Evolutionary conservation across 2,888 invertebrate species (phyloP), one percentile per base, ranked within the genome.

Genomic region (Diloba caeruleocephala): DNA sequence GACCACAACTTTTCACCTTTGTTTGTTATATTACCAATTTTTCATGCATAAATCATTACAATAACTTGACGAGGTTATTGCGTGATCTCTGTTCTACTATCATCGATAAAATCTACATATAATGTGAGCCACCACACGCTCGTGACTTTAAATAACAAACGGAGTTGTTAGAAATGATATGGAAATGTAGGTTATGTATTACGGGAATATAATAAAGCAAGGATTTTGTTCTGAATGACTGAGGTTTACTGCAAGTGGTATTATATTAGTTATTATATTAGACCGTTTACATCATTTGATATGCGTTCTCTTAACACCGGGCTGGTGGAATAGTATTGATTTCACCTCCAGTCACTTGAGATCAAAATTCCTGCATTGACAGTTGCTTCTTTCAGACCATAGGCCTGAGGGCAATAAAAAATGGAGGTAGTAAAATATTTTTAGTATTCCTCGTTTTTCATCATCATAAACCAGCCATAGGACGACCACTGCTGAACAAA

Each of bases 41-140:
- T 52, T 29, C 23, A 46, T 52, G 39, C 31, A 63, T 38, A 43
- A 42, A 52, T 13, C 28, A 64, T 44, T 51, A 52, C 5, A 38
- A 19, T 31, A 29, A 17, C 13, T 10, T 50, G 53, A 50, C 52
- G 51, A 64, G 50, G 34, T 14, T 34, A 31, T 60, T 39, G 60
- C 67, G 60, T 68, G 69, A 49, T 57, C 45, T 28, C 14, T 23
- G 17, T 15, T 8, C 12, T 31, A 5, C 31, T 32, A 15, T n/a
- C n/a, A n/a, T 19, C 43, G 45, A 63, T 50, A 50, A 12, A 51
- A 57, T 45, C 31, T 43, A n/a, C n/a, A n/a, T n/a, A 17, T 15
- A 48, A 1, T 7, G 13, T 19, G 5, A 46, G 29, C 28, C 1
- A 8, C 15, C 12, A 12, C 41, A 38, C 41, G 28, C 14, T 52